A percentile compares a stretch with the other conserved stretches of the same genome.
phyloP scores from a whole-genome alignment of 2,113 vertebrate genomes.

The Phalacrocorax brasilianus region DNA sequence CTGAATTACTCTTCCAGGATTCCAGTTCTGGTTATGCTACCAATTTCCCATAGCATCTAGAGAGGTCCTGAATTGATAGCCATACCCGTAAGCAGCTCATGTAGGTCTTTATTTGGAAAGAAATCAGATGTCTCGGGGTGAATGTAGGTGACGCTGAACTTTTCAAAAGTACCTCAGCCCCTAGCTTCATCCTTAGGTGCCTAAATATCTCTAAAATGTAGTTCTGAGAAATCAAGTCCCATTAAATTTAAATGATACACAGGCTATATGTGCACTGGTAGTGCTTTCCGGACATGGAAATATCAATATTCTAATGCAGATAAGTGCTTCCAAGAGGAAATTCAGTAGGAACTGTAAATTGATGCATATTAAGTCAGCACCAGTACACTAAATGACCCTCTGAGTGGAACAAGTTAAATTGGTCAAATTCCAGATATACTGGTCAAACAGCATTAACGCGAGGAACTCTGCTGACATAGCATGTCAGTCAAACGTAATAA shows the following conservation, averaged over 20 bases:
- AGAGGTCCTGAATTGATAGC: background rate
- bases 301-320: conserved; percentile 7
- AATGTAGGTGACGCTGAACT: background rate
- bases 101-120: background rate
- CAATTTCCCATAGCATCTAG: background rate
- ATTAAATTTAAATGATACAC: background rate
- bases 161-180: background rate
- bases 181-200: background rate
- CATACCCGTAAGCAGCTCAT: background rate
- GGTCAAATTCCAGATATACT: background rate
- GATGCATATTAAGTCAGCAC: conserved; percentile 27
- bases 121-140: background rate
- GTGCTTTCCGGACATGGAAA: conserved; percentile 9
- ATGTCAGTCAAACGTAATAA: background rate
- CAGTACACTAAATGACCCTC: background rate
- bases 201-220: background rate
- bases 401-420: background rate
- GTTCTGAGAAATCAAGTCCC: background rate
- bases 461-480: background rate
- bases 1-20: background rate
- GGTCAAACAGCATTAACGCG: background rate
- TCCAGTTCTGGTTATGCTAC: background rate
- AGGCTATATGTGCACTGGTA: background rate
- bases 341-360: background rate
- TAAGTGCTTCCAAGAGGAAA: conserved; percentile 33